These are phyloP conservation scores for Lithosia quadra DNA, from an alignment of 2,888 invertebrate species.

Conservation along the genomic window DNA sequence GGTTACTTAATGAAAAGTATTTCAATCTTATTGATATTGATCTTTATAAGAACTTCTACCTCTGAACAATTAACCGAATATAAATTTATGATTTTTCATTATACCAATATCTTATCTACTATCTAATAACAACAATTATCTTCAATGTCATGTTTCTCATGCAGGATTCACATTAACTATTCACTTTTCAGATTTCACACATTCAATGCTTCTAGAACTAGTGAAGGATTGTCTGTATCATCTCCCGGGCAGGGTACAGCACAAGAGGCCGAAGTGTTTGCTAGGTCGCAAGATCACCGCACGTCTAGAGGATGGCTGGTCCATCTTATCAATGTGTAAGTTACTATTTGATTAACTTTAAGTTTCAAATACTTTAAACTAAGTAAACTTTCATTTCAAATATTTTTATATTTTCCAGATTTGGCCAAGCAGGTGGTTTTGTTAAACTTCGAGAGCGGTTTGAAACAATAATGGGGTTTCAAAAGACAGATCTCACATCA, in stretches of 20 bases:
- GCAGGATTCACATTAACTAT: neutral
- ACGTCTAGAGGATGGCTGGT: conserved; percentile 98
- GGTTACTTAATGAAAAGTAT: too few species aligned
- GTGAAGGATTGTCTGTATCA: conserved; percentile 86
- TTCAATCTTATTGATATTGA: too few species aligned
- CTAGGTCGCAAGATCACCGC: conserved; percentile 92
- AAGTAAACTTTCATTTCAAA: neutral
- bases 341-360: conserved; percentile 26
- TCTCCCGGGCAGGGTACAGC: conserved; percentile 85
- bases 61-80: too few species aligned
- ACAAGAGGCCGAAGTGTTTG: conserved; percentile 86
- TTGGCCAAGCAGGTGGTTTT: conserved; percentile 96
- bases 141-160: neutral
- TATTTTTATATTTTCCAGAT: conserved; percentile 77
- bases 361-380: neutral
- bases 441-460: conserved; percentile 94
- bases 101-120: too few species aligned
- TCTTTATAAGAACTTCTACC: too few species aligned
- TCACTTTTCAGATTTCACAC: conserved; percentile 91
- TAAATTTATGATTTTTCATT: too few species aligned
- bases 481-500: conserved; percentile 81
- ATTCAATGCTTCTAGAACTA: conserved; percentile 92
- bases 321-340: conserved; percentile 95
- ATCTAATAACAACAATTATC: too few species aligned
- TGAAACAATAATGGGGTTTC: conserved; percentile 89